Percentiles rank a stretch among this genome's conserved stretches.
These are phyloP conservation scores for Scaptomyza flava DNA, from an alignment of 2,888 invertebrate genomes.

Conservation along the genomic window DNA sequence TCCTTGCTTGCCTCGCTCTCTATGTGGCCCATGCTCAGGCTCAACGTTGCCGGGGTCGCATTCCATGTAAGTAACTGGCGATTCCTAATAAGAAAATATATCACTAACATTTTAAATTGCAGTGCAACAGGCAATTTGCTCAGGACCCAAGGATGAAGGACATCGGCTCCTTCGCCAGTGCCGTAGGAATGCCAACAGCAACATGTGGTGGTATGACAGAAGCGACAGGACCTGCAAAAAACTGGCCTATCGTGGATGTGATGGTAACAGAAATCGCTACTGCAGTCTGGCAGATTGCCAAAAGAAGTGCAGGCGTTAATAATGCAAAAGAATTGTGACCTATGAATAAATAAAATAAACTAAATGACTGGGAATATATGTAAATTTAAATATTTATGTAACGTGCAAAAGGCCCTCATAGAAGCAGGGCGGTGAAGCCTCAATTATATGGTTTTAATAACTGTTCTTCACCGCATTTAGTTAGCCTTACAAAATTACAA, in stretches of 20 bases:
- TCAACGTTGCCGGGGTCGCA: slow-evolving; percentile 6
- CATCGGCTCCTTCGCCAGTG: neutral
- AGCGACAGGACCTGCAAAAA: neutral
- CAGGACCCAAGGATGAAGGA: neutral
- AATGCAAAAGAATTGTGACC: neutral
- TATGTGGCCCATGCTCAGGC: slow-evolving; percentile 21
- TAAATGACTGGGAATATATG: neutral
- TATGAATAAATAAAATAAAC: neutral
- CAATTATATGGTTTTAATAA: neutral
- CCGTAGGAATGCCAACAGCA: neutral
- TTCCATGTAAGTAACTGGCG: neutral
- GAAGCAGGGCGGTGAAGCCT: neutral
- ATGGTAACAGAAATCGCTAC: slow-evolving; percentile 19
- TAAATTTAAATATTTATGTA: neutral
- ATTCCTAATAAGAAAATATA: too few relatives aligned
- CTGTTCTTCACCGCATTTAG: too few relatives aligned
- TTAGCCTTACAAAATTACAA: too few relatives aligned
- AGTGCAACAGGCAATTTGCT: neutral
- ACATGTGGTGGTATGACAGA: slow-evolving; percentile 5
- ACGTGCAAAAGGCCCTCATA: neutral
- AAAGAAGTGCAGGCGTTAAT: neutral
- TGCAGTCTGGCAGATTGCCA: slow-evolving; percentile 1
- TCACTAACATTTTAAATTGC: too few relatives aligned
- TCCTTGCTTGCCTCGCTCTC: slow-evolving; percentile 30
- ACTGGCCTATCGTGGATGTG: slow-evolving; percentile 20